Percentiles rank a stretch among this genome's conserved stretches.
Conservation (phyloP, 1,140 invertebrate species). For the Musca domestica region DNA sequence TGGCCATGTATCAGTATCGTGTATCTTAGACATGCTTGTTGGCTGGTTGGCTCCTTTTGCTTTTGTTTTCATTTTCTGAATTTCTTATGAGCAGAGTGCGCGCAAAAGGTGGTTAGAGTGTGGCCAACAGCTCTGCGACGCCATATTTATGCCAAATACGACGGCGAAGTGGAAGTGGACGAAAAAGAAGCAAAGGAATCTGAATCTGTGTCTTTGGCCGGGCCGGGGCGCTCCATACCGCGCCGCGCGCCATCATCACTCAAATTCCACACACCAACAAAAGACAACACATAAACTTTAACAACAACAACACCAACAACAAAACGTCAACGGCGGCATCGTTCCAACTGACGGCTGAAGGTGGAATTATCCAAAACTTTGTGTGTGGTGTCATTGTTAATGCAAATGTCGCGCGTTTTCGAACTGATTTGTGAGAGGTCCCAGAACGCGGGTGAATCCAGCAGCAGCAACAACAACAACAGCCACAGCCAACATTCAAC, state of each 20-base stretch:
- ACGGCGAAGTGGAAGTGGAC: too few species aligned
- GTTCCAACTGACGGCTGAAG: background rate
- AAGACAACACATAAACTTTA: too few species aligned
- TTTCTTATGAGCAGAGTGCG: background rate
- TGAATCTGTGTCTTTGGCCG: too few species aligned
- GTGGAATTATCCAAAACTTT: slow-evolving; percentile 15
- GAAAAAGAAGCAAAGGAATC: too few species aligned
- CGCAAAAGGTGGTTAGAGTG: slow-evolving; percentile 2
- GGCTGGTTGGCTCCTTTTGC: background rate
- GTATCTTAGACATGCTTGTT: slow-evolving; percentile 17
- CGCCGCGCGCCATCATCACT: too few species aligned
- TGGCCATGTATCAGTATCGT: slow-evolving; percentile 20
- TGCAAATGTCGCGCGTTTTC: slow-evolving; percentile 21
- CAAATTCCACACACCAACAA: too few species aligned
- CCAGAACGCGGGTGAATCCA: too few species aligned
- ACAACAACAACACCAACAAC: too few species aligned
- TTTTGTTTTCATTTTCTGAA: slow-evolving; percentile 1
- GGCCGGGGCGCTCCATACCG: too few species aligned
- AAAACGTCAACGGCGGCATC: too few species aligned
- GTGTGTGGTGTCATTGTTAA: slow-evolving; percentile 21
- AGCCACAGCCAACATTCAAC: too few species aligned
- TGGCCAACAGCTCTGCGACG: background rate
- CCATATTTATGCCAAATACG: slow-evolving; percentile 3
- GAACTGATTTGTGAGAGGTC: slow-evolving; percentile 8
- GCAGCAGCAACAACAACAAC: too few species aligned